Evolutionary conservation across 1,140 invertebrate species (phyloP), one percentile per base, ranked within the genome.

Genomic region (Cataglyphis hispanica): DNA sequence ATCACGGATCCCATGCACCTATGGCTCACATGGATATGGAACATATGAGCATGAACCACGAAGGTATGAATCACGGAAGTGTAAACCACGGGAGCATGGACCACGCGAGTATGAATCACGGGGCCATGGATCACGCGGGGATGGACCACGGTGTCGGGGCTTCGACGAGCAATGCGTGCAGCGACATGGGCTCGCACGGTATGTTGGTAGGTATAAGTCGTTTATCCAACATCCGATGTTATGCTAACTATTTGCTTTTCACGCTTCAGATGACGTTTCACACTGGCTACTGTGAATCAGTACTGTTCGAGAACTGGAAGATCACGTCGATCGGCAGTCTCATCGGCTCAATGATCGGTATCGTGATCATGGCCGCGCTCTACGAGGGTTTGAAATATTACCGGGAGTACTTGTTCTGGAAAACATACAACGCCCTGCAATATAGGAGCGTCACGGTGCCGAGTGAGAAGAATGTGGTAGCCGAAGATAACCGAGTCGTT

Each of bases 341-440:
- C 77, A 95, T 98, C 50, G 98, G 97, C 0, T 98, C 98, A 0
- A 97, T 98, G 94, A 96, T 99, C 61, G 98, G 97, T 40, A 98
- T 99, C 56, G 97, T 99, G 91, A 95, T 99, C 58, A 96, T 98
- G 93, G 98, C 97, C 0, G 96, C 98, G 11, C 95, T 99, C 22
- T 99, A 99, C 93, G 98, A 99, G 95, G 98, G 98, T 19, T 96
- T 99, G 0, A 99, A 99, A 94, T 98, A 98, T 95, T 98, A 98
- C 91, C 96, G 97, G 86, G 97, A 98, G 95, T 97, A 97, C 94
- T 94, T 98, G 37, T 97, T 98, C 92, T 98, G 97, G 97, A 97
- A 97, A 94, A 97, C 97, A 0, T 98, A 98, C 92, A 97, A 97
- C 91, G 94, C 96, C 67, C 88, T 96, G 78, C 95, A 97, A 91